These are phyloP conservation scores for Parnassius glacialis DNA, from an alignment of 2,888 invertebrate species.

Conservation along the genomic window DNA sequence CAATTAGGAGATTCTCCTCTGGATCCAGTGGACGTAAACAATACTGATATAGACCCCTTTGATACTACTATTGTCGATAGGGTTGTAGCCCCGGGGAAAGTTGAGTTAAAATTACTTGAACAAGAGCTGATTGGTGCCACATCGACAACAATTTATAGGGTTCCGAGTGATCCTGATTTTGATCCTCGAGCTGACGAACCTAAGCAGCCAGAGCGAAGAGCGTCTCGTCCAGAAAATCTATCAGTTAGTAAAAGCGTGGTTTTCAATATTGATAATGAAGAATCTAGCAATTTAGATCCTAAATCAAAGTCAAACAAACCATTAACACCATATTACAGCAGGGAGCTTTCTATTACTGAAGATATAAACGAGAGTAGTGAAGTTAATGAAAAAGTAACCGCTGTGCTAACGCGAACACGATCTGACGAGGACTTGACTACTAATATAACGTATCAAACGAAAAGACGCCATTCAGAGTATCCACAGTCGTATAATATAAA, in stretches of 20 bases:
- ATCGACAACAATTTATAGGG: constrained; percentile 55
- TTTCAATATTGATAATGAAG: constrained; percentile 74
- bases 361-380: constrained; percentile 79
- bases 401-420: constrained; percentile 75
- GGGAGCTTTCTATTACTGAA: constrained; percentile 81
- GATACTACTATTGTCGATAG: constrained; percentile 90
- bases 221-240: constrained; percentile 84
- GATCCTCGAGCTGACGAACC: constrained; percentile 87
- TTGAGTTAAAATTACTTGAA: constrained; percentile 89
- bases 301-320: constrained; percentile 86
- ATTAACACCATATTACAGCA: constrained; percentile 89
- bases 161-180: constrained; percentile 88
- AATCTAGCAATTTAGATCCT: constrained; percentile 74
- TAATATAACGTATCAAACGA: constrained; percentile 60
- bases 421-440: constrained; percentile 85
- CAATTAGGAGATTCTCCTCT: constrained; percentile 85
- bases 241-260: constrained; percentile 72
- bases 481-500: constrained; percentile 48
- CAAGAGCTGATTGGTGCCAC: constrained; percentile 85
- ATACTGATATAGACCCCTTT: constrained; percentile 88
- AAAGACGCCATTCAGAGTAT: constrained; percentile 78
- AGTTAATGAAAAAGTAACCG: constrained; percentile 85
- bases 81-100: constrained; percentile 87
- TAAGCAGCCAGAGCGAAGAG: constrained; percentile 71
- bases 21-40: constrained; percentile 81